Conservation (phyloP, 1,140 invertebrate genomes). For the Hylyphantes graminicola region DNA sequence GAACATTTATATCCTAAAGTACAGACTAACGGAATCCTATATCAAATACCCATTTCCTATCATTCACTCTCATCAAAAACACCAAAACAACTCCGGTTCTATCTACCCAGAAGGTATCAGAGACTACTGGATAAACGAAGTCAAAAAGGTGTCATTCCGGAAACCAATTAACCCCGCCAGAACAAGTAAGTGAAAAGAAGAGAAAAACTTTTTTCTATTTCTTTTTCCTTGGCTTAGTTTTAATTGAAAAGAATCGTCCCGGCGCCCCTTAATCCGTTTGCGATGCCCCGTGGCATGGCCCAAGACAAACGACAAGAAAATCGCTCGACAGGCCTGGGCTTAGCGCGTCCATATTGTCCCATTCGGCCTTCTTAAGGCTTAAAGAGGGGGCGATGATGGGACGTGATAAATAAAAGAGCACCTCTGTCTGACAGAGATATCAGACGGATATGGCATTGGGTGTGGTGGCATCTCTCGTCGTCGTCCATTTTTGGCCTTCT, state of each 20-base stretch:
- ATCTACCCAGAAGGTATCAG: neutral
- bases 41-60: too few species aligned
- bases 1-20: too few species aligned
- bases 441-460: constrained; percentile 34
- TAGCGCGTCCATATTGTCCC: constrained; percentile 58
- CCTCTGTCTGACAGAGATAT: constrained; percentile 60
- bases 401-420: constrained; percentile 60
- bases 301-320: constrained; percentile 56
- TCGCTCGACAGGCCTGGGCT: constrained; percentile 48
- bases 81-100: neutral
- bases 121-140: neutral
- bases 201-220: constrained; percentile 37
- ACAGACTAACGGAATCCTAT: too few species aligned
- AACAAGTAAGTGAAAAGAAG: constrained; percentile 30
- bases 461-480: neutral
- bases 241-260: constrained; percentile 59
- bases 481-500: neutral
- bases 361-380: constrained; percentile 29
- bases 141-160: constrained; percentile 22
- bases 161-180: constrained; percentile 49
- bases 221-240: constrained; percentile 46
- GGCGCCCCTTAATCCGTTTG: constrained; percentile 30
- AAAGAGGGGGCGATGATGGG: constrained; percentile 47
- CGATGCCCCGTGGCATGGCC: constrained; percentile 25
- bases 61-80: too few species aligned